Evolutionary conservation across 2,797 vertebrate species (phyloP).

Genomic region (Tenualosa thibaudeaui): DNA sequence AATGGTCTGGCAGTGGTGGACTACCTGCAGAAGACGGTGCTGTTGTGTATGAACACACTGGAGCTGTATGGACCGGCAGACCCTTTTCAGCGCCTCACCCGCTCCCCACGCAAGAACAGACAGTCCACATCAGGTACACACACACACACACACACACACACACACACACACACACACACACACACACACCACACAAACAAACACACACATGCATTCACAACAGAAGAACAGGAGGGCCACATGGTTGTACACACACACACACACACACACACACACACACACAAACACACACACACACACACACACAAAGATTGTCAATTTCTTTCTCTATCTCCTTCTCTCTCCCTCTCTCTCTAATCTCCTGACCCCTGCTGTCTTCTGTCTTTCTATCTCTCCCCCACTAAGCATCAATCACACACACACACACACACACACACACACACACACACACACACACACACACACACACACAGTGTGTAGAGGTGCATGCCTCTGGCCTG

Average conservation of each 20-base stretch:
- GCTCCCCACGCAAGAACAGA: conserved; percentile 92
- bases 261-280: conserved; percentile 25
- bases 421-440: conserved; percentile 9
- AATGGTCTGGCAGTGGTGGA: conserved; percentile 93
- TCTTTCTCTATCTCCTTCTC: neutral
- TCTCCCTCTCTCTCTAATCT: neutral
- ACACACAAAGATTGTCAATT: neutral
- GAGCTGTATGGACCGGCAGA: conserved; percentile 90
- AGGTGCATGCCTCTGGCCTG: neutral
- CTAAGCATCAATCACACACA: neutral
- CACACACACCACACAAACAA: conserved; percentile 32
- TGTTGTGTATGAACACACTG: conserved; percentile 90
- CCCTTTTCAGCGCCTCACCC: conserved; percentile 90
- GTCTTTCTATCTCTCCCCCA: neutral
- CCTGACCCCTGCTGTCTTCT: neutral
- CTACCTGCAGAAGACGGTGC: conserved; percentile 91
- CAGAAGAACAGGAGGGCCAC: neutral
- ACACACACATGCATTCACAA: neutral
- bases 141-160: conserved; percentile 25
- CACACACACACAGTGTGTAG: conserved; percentile 24
- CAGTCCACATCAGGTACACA: conserved; percentile 92
- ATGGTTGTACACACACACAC: conserved; percentile 12
- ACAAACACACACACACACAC: conserved; percentile 29
- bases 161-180: conserved; percentile 47
- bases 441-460: conserved; percentile 11